These are phyloP conservation scores for Chitala chitala DNA, from an alignment of 2,113 vertebrate species.

Conservation along the genomic window DNA sequence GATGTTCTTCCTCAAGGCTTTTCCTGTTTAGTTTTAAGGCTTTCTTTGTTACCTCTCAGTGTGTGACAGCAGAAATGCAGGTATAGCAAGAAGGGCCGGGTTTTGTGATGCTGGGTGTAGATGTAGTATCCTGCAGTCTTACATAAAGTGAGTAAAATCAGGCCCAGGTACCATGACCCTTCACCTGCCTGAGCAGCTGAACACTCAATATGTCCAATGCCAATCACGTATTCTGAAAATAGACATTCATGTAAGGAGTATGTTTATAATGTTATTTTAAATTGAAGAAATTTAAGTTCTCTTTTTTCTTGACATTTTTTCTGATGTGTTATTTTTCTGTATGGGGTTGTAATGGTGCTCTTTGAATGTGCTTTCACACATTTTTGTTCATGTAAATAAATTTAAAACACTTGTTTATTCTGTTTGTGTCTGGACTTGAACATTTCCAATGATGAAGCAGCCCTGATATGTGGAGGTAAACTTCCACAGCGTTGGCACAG, in stretches of 20 bases:
- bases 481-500: too few relatives aligned
- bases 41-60: not conserved
- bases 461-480: too few relatives aligned
- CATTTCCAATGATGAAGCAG: not conserved
- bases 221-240: not conserved
- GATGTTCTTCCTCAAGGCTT: not conserved
- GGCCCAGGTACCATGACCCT: not conserved
- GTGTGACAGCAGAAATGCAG: not conserved
- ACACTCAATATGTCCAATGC: not conserved
- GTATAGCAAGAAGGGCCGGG: too few relatives aligned
- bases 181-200: not conserved
- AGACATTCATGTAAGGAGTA: not conserved
- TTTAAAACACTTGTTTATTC: not conserved
- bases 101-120: not conserved
- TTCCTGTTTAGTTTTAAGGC: not conserved
- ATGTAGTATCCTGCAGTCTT: not conserved
- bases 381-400: slow-evolving; percentile 25
- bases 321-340: not conserved
- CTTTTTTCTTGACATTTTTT: not conserved
- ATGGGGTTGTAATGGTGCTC: not conserved
- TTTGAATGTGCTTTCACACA: not conserved
- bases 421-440: not conserved
- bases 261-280: not conserved
- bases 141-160: too few relatives aligned
- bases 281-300: not conserved